Conservation (phyloP, 1,140 invertebrate species). For the Sinella curviseta region DNA sequence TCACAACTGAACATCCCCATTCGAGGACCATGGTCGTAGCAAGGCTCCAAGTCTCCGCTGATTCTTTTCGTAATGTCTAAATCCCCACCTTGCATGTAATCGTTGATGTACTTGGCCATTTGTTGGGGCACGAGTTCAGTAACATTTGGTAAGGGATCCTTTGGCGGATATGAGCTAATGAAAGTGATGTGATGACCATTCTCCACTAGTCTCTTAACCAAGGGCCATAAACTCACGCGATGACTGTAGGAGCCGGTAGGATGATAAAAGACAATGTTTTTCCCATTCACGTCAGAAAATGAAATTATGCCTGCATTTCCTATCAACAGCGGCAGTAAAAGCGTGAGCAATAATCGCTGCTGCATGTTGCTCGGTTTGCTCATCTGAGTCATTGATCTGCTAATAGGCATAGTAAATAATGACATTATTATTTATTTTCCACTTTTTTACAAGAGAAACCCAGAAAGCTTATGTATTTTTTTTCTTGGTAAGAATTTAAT, state of each 20-base stretch:
- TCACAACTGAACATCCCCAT: conserved; percentile 23
- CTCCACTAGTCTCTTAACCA: background rate
- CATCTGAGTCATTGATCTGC: conserved; percentile 3
- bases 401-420: background rate
- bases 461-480: too few relatives aligned
- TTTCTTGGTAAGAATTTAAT: too few relatives aligned
- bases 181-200: conserved; percentile 14
- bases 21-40: background rate
- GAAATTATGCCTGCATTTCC: background rate
- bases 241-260: background rate
- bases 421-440: background rate
- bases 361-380: background rate
- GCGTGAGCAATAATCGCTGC: background rate
- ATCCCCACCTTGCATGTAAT: conserved; percentile 20
- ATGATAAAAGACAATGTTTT: background rate
- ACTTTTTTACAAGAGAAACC: background rate
- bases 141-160: background rate
- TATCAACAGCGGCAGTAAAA: background rate
- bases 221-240: background rate
- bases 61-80: conserved; percentile 7
- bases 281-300: background rate
- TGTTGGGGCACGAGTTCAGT: background rate
- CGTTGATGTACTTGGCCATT: conserved; percentile 4
- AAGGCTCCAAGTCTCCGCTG: background rate
- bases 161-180: conserved; percentile 2